These are phyloP conservation scores for Diloba caeruleocephala DNA, from an alignment of 2,888 invertebrate genomes.

Conservation along the genomic window DNA sequence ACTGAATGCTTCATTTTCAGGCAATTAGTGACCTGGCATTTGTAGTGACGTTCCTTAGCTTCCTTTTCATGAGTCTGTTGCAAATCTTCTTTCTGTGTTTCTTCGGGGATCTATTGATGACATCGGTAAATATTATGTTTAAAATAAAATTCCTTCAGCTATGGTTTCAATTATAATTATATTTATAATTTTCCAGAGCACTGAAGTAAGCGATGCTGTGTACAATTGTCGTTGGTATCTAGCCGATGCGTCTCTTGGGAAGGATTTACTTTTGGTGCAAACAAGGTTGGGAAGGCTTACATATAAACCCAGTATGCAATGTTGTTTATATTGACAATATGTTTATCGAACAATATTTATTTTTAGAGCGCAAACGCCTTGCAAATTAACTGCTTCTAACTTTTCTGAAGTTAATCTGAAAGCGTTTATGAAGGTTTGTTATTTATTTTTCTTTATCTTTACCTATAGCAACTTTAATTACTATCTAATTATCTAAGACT, in stretches of 20 bases:
- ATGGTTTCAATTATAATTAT: neutral
- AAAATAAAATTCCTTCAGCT: neutral
- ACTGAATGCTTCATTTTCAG: no score
- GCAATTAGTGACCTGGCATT: conserved; percentile 61
- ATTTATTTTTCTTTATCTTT: neutral
- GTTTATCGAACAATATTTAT: no score
- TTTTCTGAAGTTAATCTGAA: conserved; percentile 73
- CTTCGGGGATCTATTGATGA: conserved; percentile 73
- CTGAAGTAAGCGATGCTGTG: conserved; percentile 63
- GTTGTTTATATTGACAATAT: no score
- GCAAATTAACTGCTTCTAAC: conserved; percentile 70
- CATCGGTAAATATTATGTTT: conserved; percentile 62
- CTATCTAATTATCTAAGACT: no score
- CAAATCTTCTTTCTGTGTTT: conserved; percentile 76
- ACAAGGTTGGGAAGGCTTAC: conserved; percentile 58
- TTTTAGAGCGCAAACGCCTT: conserved; percentile 69
- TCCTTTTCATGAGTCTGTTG: conserved; percentile 65
- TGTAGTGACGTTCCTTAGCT: conserved; percentile 63
- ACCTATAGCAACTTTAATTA: conserved; percentile 3
- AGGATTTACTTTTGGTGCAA: conserved; percentile 63
- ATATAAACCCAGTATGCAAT: no score
- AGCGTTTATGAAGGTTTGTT: conserved; percentile 62
- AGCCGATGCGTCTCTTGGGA: conserved; percentile 55
- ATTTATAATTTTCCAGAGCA: conserved; percentile 61
- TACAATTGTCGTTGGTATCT: conserved; percentile 72